These are phyloP conservation scores for Charaxes varanes DNA, from an alignment of 1,140 invertebrate genomes.

Conservation along the genomic window DNA sequence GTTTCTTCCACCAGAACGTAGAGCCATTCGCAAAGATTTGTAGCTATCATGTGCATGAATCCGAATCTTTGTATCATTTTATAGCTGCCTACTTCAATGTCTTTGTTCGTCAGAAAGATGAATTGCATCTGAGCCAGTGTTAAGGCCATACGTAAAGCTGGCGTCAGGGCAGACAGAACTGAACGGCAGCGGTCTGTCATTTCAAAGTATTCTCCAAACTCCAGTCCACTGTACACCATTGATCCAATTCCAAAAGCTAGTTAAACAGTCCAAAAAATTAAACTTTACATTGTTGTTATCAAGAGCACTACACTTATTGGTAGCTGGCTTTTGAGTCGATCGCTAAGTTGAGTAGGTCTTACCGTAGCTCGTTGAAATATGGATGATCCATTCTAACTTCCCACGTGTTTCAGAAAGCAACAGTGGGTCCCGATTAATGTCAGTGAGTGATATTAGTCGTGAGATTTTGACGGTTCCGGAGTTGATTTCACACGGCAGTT, in stretches of 20 bases:
- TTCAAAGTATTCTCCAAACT: constrained; percentile 82
- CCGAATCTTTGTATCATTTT: constrained; percentile 83
- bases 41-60: constrained; percentile 89
- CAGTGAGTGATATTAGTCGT: too few species aligned
- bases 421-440: too few species aligned
- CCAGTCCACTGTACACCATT: constrained; percentile 83
- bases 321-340: too few species aligned
- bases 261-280: constrained; percentile 8
- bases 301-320: too few species aligned
- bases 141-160: constrained; percentile 77
- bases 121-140: constrained; percentile 82
- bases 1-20: constrained; percentile 89
- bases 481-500: too few species aligned
- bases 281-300: too few species aligned
- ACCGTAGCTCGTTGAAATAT: too few species aligned
- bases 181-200: constrained; percentile 75
- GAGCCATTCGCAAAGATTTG: constrained; percentile 88
- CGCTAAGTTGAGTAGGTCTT: too few species aligned
- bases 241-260: constrained; percentile 83
- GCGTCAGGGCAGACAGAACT: constrained; percentile 76
- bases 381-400: too few species aligned
- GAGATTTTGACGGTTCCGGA: too few species aligned
- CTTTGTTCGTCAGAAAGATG: constrained; percentile 81
- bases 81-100: constrained; percentile 77
- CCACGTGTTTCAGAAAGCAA: not conserved